These are phyloP conservation scores for Tanypteryx hageni DNA, from an alignment of 2,888 invertebrate genomes.

Conservation along the genomic window DNA sequence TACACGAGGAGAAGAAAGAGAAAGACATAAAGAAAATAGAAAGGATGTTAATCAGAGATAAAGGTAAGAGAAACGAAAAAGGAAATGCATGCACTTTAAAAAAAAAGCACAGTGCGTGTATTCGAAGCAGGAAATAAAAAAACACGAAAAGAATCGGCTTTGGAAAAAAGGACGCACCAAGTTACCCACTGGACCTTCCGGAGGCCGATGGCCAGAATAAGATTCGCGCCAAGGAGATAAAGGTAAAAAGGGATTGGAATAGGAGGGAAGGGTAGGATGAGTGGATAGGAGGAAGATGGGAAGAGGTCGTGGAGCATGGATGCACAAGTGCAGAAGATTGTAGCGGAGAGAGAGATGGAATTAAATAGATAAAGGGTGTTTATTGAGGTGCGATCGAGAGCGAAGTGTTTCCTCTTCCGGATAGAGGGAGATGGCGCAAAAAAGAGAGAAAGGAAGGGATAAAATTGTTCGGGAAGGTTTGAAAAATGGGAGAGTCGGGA, in stretches of 20 bases:
- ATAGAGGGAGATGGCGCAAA: background rate
- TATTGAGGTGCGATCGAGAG: background rate
- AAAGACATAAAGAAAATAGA: background rate
- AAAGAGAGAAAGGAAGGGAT: background rate
- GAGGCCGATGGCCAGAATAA: background rate
- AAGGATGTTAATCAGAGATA: background rate
- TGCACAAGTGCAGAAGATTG: background rate
- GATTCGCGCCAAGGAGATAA: background rate
- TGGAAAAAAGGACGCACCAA: background rate
- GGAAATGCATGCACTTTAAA: too few relatives aligned
- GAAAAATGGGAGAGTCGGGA: background rate
- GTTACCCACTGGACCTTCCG: background rate
- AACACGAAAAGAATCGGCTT: background rate
- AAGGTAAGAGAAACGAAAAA: background rate
- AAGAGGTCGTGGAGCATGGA: background rate
- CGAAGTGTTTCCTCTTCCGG: background rate
- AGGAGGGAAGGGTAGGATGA: too few relatives aligned
- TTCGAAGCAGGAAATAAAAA: too few relatives aligned
- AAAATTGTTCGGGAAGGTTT: background rate
- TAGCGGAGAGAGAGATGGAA: background rate
- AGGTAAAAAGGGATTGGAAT: background rate
- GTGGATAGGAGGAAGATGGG: background rate
- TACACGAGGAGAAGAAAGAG: background rate
- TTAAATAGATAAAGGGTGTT: background rate
- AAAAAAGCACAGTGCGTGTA: too few relatives aligned